phyloP scores from a whole-genome alignment of 2,797 vertebrate genomes.

The Nasua narica region DNA sequence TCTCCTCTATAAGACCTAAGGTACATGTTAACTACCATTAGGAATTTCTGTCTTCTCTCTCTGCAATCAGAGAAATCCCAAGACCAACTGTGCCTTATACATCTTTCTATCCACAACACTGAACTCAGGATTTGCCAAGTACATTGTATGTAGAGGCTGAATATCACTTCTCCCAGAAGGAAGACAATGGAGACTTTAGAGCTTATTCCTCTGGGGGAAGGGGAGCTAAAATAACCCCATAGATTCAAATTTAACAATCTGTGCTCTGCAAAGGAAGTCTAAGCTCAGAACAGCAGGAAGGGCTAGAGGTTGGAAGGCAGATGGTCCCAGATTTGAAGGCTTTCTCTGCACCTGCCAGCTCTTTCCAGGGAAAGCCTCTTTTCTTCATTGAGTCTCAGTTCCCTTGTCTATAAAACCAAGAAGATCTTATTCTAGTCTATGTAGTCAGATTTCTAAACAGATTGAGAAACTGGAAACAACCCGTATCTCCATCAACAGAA shows the following conservation, averaged over 20 bases:
- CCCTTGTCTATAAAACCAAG: background rate
- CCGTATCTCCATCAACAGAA: background rate
- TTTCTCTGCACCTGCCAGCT: background rate
- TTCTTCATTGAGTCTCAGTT: background rate
- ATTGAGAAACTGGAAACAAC: background rate
- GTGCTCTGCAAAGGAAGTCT: background rate
- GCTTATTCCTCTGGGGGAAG: background rate
- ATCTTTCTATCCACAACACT: background rate
- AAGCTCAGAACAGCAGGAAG: background rate
- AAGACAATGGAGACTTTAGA: background rate
- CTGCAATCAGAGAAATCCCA: background rate
- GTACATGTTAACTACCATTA: background rate
- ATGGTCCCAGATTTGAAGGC: accelerated
- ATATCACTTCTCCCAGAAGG: background rate
- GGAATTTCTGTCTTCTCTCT: background rate
- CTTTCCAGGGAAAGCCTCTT: background rate
- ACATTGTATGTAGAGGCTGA: accelerated
- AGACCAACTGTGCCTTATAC: background rate
- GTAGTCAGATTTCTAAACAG: background rate
- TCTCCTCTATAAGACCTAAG: background rate
- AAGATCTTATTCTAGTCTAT: background rate
- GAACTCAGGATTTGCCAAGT: background rate
- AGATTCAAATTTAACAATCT: background rate
- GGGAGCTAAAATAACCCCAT: background rate
- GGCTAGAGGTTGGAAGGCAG: background rate